These are phyloP conservation scores for Stramonita haemastoma DNA, from an alignment of 2,888 invertebrate species.

Conservation along the genomic window DNA sequence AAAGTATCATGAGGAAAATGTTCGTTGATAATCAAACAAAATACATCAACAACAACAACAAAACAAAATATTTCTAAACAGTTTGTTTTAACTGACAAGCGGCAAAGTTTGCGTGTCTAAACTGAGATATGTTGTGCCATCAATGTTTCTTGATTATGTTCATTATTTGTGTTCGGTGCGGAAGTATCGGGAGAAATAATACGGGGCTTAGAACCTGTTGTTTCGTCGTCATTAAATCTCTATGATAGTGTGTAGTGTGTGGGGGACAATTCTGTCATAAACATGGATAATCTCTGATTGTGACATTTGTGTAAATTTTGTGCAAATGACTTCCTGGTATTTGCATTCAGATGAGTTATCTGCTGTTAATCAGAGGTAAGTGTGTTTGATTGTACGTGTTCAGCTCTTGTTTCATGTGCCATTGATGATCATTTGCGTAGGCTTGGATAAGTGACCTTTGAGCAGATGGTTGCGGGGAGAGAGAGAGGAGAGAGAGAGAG, in stretches of 20 bases:
- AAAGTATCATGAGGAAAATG: too few relatives aligned
- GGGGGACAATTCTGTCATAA: not conserved
- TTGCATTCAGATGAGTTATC: too few relatives aligned
- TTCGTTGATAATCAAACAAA: too few relatives aligned
- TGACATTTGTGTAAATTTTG: too few relatives aligned
- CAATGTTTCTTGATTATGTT: not conserved
- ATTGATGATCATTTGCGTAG: not conserved
- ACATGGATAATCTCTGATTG: too few relatives aligned
- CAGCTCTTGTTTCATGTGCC: not conserved
- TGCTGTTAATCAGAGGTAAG: not conserved
- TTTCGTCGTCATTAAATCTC: not conserved
- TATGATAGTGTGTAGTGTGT: not conserved
- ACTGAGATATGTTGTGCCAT: not conserved
- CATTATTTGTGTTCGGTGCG: too few relatives aligned
- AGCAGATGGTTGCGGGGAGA: not conserved
- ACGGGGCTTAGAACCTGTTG: not conserved
- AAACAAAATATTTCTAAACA: too few relatives aligned
- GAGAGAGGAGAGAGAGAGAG: not conserved
- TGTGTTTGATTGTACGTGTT: not conserved
- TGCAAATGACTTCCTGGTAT: too few relatives aligned
- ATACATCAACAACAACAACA: too few relatives aligned
- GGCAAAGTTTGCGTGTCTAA: not conserved
- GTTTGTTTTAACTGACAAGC: not conserved
- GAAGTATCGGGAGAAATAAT: not conserved
- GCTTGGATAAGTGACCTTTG: not conserved